Evolutionary conservation across 1,140 invertebrate genomes (phyloP).

Genomic region (Drosophila watanabei): DNA sequence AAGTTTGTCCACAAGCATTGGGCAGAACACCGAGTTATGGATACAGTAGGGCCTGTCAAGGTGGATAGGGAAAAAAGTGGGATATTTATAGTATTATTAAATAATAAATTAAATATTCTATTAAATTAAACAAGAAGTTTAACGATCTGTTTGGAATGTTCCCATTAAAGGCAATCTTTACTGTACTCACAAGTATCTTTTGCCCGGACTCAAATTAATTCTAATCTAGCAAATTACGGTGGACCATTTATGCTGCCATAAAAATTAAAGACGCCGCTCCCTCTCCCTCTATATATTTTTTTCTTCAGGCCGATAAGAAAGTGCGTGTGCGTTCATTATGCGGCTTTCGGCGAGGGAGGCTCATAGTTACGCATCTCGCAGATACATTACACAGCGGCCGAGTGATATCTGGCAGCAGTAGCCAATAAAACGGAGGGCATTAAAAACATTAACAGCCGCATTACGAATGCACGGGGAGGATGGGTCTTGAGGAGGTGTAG

Average conservation of each 20-base stretch:
- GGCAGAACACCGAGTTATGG: conserved; percentile 36
- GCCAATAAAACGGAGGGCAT: conserved; percentile 74
- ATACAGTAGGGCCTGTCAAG: conserved; percentile 14
- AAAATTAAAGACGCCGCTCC: conserved; percentile 74
- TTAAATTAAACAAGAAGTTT: neutral
- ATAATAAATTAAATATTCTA: neutral
- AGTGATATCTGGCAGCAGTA: conserved; percentile 44
- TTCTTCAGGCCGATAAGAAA: conserved; percentile 53
- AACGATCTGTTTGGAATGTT: neutral
- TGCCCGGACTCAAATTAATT: conserved; percentile 71
- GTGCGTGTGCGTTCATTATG: conserved; percentile 69
- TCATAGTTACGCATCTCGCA: conserved; percentile 56
- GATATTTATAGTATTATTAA: neutral
- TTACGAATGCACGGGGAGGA: conserved; percentile 63
- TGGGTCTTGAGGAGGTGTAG: conserved; percentile 20
- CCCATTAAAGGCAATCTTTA: neutral
- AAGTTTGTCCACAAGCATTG: conserved; percentile 54
- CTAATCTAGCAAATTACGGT: conserved; percentile 80
- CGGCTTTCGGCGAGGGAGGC: conserved; percentile 30
- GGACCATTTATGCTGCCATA: conserved; percentile 79
- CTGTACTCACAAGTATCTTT: conserved; percentile 30
- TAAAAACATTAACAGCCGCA: conserved; percentile 79
- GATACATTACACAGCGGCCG: conserved; percentile 27
- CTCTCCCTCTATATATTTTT: neutral
- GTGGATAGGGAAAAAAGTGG: too few species aligned